Percentiles rank a stretch among this genome's conserved stretches.
phyloP scores from a whole-genome alignment of 2,113 vertebrate genomes.

The Brachyistius frenatus region DNA sequence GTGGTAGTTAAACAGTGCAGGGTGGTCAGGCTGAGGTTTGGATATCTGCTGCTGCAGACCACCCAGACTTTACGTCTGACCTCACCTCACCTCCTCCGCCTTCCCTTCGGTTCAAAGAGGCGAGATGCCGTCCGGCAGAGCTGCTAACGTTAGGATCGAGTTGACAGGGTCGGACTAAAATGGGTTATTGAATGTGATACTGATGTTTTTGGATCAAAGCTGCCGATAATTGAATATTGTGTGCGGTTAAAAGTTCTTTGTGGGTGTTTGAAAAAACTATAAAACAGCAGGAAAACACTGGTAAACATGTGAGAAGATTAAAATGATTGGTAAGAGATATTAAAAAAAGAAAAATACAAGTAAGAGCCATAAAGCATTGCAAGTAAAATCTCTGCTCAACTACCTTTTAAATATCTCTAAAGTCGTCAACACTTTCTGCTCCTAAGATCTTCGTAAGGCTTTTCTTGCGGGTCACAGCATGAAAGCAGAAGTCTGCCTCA shows the following conservation, averaged over 20 bases:
- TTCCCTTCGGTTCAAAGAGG: conserved; percentile 18
- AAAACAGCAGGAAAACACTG: background rate
- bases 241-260: background rate
- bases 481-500: background rate
- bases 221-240: background rate
- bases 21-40: conserved; percentile 35
- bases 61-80: conserved; percentile 54
- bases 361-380: background rate
- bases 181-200: background rate
- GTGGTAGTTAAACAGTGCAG: conserved; percentile 24
- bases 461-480: background rate
- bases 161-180: conserved; percentile 1
- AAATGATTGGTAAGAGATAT: no score
- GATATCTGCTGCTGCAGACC: conserved; percentile 58
- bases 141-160: conserved; percentile 1
- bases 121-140: conserved; percentile 7
- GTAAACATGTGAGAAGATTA: background rate
- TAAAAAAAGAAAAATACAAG: background rate
- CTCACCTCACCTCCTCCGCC: background rate
- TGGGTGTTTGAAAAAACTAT: background rate
- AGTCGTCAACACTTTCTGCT: background rate
- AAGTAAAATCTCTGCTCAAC: background rate
- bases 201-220: conserved; percentile 21
- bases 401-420: background rate
- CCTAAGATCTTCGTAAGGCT: background rate